Base-by-base conservation (phyloP, 2,113 vertebrate species). In the Cyprinus carpio region DNA sequence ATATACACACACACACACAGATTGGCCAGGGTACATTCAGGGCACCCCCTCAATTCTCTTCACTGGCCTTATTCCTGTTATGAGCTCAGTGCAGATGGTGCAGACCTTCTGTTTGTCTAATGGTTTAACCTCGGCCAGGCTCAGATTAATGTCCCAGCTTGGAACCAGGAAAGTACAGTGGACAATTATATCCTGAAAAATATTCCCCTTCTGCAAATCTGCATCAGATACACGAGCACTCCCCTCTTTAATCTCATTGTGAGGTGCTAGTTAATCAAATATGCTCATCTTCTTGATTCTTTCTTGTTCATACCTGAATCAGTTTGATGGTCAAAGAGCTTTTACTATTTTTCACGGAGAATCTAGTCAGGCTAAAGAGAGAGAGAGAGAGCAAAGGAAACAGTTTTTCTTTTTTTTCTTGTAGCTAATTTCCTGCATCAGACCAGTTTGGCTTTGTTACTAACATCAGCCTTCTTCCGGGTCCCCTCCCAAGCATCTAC, bases 61-160 rank as follows among this genome's bases (percentile, higher is more conserved):
- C 75, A 56, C 23, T 85, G 83, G 75, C 60, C 56, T 46, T 46
- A 12, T 46, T 46, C n/a, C 43, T 46, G 43, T 46, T 54, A 76
- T 88, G 77, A 87, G 71, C 83, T 56, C 54, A 46, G 88, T 60
- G 69, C 90, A 88, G 85, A 89, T 87, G 90, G 88, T 65, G 9
- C 6, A n/a, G 12, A 82, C 60, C 79, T 54, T 83, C 75, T 58
- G 71, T 84, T 81, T 54, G 56, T 62, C 81, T 86, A 87, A 88
- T 88, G 80, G 85, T 71, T 86, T 90, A 84, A 89, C 85, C 83
- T 64, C 84, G 85, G 81, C 80, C 23, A 13, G 9, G 51, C 84
- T 80, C 65, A 81, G 81, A 84, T 88, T 87, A 88, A 56, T 82
- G 79, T 62, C 46, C 46, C 74, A 40, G n/a, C 37, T 49, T 79